These are phyloP conservation scores for Drosophila lacicola DNA, from an alignment of 2,888 invertebrate species.

Conservation along the genomic window DNA sequence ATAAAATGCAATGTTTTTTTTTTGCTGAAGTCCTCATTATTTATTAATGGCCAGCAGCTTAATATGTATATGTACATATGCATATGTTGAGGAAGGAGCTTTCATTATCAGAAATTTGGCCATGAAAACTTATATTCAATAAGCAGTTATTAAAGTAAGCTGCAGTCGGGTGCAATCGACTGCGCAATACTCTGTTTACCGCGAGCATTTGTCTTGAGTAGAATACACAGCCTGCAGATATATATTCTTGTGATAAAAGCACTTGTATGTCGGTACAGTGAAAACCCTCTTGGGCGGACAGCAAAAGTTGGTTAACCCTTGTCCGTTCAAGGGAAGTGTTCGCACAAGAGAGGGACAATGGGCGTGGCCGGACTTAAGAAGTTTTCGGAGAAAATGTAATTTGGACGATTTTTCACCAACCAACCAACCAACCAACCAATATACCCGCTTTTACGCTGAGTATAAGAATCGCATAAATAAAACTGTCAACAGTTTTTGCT, in stretches of 20 bases:
- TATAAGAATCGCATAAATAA: conserved; percentile 3
- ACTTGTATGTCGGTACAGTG: no score
- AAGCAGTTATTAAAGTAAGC: no score
- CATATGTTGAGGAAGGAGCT: not conserved
- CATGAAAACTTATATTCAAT: not conserved
- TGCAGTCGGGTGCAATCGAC: not conserved
- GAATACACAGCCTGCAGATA: no score
- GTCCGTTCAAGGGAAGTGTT: no score
- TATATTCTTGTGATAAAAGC: no score
- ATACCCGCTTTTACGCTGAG: not conserved
- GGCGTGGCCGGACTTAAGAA: no score
- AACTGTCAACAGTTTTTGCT: conserved; percentile 4
- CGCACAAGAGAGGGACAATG: no score
- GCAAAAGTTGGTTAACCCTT: no score
- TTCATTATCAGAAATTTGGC: not conserved
- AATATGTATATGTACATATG: no score
- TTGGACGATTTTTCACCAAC: no score
- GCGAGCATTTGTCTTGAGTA: not conserved
- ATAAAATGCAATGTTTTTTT: conserved; percentile 7
- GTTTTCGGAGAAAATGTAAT: no score
- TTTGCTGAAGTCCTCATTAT: not conserved
- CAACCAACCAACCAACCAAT: not conserved
- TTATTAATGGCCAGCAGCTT: conserved; percentile 1
- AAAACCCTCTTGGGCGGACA: no score
- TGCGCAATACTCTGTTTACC: not conserved